Evolutionary conservation across 1,140 invertebrate species (phyloP).

Genomic region (Tenebrio molitor): DNA sequence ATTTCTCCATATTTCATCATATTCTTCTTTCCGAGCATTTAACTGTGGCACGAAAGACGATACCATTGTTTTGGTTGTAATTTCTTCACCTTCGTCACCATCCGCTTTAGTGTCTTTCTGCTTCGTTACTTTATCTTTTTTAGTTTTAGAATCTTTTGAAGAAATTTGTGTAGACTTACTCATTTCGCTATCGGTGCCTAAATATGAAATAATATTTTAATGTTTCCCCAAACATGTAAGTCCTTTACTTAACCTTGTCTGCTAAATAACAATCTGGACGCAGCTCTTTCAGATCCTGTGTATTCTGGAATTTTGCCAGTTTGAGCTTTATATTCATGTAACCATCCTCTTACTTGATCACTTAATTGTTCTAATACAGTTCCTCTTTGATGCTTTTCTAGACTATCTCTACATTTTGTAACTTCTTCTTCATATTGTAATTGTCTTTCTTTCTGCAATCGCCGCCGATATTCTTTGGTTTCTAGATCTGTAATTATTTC

Average conservation of each 20-base stretch:
- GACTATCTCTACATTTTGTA: conserved; percentile 71
- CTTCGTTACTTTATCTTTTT: conserved; percentile 70
- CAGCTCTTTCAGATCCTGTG: conserved; percentile 90
- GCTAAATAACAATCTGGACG: conserved; percentile 86
- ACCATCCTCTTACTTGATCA: conserved; percentile 88
- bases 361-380: conserved; percentile 86
- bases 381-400: conserved; percentile 74
- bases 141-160: conserved; percentile 81
- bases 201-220: conserved; percentile 32
- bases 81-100: conserved; percentile 71
- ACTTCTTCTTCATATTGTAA: conserved; percentile 74
- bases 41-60: conserved; percentile 73
- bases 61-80: conserved; percentile 69
- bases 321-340: conserved; percentile 81
- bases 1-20: conserved; percentile 84
- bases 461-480: conserved; percentile 72
- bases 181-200: conserved; percentile 79
- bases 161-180: conserved; percentile 83
- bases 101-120: conserved; percentile 71
- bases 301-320: conserved; percentile 92
- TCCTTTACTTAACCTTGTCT: too few relatives aligned
- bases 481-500: conserved; percentile 67
- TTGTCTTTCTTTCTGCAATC: conserved; percentile 70
- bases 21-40: conserved; percentile 74
- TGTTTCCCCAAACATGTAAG: too few relatives aligned